Base-by-base conservation (phyloP, 2,797 vertebrate species). In the Chaetodon trifasciatus region DNA sequence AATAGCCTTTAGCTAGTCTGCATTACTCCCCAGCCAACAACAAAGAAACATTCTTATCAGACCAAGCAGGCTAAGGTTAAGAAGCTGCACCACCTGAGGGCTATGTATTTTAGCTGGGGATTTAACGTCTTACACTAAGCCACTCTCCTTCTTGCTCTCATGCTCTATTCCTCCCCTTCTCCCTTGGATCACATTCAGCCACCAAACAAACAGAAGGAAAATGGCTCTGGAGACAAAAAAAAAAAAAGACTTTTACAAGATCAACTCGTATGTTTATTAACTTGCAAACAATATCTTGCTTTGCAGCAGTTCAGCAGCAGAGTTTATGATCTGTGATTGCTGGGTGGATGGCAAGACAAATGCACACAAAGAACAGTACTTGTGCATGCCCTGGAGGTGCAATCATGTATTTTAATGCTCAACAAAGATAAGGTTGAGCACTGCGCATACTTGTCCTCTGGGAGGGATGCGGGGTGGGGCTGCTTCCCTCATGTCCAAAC, bases 361-460 rank as follows among this genome's bases (percentile, higher is more conserved):
- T 57, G 73, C 79, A 89, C 87, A 93, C 89, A 92, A 91, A 92
- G 87, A 89, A 89, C 81, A 80, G 81, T 86, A 78, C 86, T 56
- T 80, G 79, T 76, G 78, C 78, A 76, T 87, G 92, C 90, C 92
- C 91, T 57, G 65, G 84, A 94, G 94, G 92, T 89, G 78, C 83
- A 92, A 93, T 92, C 90, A 90, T 92, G 90, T 91, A 91, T 94
- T 95, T 95, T 94, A 94, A 92, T 94, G 92, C 87, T 85, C 86
- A 90, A 90, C 89, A 92, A 87, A 93, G 93, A 93, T 92, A 92
- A 92, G 89, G 89, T 75, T 91, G 87, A 88, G 91, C 81, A 78
- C 84, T 37, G 89, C 82, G 84, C 70, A 79, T 84, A 86, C 89
- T 75, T 15, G 87, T 94, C 92, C 90, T 83, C 57, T 91, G 93